Evolutionary conservation across 2,797 vertebrate genomes (phyloP).

Genomic region (Sebastes umbrosus): DNA sequence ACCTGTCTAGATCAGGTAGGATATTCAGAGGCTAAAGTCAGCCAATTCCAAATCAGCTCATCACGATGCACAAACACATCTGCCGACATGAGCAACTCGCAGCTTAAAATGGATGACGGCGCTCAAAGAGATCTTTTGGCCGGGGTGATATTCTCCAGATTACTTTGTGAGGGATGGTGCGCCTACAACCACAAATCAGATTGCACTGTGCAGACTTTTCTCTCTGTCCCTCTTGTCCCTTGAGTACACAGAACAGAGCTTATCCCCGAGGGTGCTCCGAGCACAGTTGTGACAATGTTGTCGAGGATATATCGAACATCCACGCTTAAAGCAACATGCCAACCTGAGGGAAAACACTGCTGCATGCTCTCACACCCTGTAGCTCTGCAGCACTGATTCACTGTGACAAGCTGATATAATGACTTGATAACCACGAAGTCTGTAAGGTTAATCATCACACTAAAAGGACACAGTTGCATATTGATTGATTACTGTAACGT

Average conservation of each 20-base stretch:
- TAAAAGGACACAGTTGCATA: slow-evolving; percentile 56
- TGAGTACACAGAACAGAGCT: slow-evolving; percentile 62
- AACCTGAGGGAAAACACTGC: slow-evolving; percentile 28
- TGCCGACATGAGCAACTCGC: slow-evolving; percentile 41
- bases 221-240: slow-evolving; percentile 52
- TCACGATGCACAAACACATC: slow-evolving; percentile 58
- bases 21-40: slow-evolving; percentile 38
- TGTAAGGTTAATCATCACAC: slow-evolving; percentile 61
- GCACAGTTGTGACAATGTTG: slow-evolving; percentile 63
- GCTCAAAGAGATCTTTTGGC: slow-evolving; percentile 48
- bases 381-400: slow-evolving; percentile 41
- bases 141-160: slow-evolving; percentile 50
- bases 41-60: slow-evolving; percentile 47
- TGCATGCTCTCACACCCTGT: slow-evolving; percentile 3
- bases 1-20: slow-evolving; percentile 54
- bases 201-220: slow-evolving; percentile 41
- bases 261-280: slow-evolving; percentile 59
- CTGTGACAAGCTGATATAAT: slow-evolving; percentile 41
- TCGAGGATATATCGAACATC: slow-evolving; percentile 56
- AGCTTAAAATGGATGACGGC: slow-evolving; percentile 58
- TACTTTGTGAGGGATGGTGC: slow-evolving; percentile 52
- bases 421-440: slow-evolving; percentile 32
- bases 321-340: slow-evolving; percentile 41
- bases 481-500: slow-evolving; percentile 64
- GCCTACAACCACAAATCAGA: slow-evolving; percentile 60